Evolutionary conservation across 2,797 vertebrate genomes (phyloP), one percentile per base, ranked within the genome.

Genomic region (Cygnus olor): DNA sequence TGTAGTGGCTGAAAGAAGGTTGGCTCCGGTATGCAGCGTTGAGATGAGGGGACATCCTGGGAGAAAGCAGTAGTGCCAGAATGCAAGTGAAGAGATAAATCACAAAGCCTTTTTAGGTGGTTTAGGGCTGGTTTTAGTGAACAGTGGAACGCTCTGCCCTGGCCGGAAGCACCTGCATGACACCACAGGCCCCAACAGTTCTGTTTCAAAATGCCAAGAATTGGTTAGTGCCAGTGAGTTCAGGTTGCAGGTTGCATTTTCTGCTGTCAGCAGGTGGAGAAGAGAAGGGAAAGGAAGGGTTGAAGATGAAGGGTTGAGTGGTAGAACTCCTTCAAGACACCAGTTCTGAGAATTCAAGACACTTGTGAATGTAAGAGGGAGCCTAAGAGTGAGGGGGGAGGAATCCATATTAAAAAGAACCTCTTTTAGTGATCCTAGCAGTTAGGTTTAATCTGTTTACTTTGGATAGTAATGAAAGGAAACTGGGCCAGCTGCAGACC

Each of bases 381-480:
- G 79, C 93, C 71, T 45, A 85, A 71, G 71, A 79, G 65, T 79
- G 70, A 74, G 18, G 12, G 14, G 19, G 84, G 11, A 90, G 51
- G 74, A 94, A 95, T 92, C 92, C 95, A 61, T 95, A 86, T 95
- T 97, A 25, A 82, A 97, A 97, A 97, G 79, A 86, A 69, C 92
- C 93, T 97, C 95, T 97, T 96, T 91, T 97, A 94, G 96, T 94
- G 96, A 97, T 96, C 94, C 32, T 63, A 93, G 94, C 95, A 92
- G 96, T 97, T 97, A 45, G 1, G 71, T 96, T 98, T 98, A 97
- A 98, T 98, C 97, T 98, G 96, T 98, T 98, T 98, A 97, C 93
- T 89, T 97, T 98, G 98, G 98, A 97, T 94, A 57, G 95, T 92
- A 97, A 98, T 97, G 96, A 98, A 98, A 98, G 97, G 98, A 98